Base-by-base conservation (phyloP, 2,797 vertebrate genomes). In the Cephalopachus bancanus region DNA sequence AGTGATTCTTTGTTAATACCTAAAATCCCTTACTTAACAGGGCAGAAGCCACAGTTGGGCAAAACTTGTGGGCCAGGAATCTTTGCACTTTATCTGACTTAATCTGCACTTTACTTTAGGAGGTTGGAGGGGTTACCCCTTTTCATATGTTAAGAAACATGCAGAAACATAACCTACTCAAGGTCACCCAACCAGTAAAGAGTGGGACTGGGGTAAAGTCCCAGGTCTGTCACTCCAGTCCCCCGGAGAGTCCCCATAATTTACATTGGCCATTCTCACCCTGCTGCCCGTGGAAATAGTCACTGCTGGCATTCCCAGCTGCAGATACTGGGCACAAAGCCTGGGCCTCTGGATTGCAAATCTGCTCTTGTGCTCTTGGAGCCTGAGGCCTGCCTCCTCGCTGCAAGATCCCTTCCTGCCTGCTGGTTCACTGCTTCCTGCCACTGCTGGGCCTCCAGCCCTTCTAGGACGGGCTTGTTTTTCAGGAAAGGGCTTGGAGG, bases 391-490 rank as follows among this genome's bases (percentile, higher is more conserved):
- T 57, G 49, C 60, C 71, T 0, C 30, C 57, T 15, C 1, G 49
- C 64, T 83, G 79, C 26, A 59, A 3, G 49, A 33, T 14, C 5
- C 37, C 10, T 22, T 24, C 44, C 64, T 5, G 10, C 71, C 76
- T 15, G 24, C 69, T 69, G 3, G 37, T 30, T 51, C 9, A 24
- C 60, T 5, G 12, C 0, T n/a, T 26, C 79, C 79, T 49, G 16
- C 20, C 1, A 3, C 59, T 37, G 30, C 49, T 33, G 55, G 53
- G 44, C 22, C 65, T 44, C 49, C 12, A 37, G 37, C n/a, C 78
- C 74, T 89, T 94, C 69, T n/a, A 71, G 24, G 51, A 62, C 22
- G 22, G 37, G 20, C 19, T 69, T 89, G 64, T 81, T 94, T 97
- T 94, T 78, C 60, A 83, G 94, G 49, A 74, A 89, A 83, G 24